Evolutionary conservation across 2,797 vertebrate genomes (phyloP).

Genomic region (Meriones psammophilus): DNA sequence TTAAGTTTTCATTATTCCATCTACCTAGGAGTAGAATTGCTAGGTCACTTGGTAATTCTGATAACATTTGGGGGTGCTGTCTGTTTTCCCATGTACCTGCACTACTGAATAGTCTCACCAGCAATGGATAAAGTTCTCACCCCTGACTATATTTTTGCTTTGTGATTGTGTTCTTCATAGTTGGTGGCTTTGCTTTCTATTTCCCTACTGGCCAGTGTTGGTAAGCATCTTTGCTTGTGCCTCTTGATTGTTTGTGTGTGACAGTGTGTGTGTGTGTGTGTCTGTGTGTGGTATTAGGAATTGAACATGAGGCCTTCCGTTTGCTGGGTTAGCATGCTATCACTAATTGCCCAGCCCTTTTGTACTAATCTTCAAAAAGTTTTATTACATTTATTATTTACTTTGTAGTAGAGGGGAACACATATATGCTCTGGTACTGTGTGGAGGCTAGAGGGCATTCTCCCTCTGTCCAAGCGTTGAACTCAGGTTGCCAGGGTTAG

Average conservation of each 20-base stretch:
- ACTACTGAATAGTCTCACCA: neutral
- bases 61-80: constrained; percentile 8
- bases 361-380: neutral
- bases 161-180: constrained; percentile 9
- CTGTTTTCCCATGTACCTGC: constrained; percentile 15
- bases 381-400: neutral
- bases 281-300: neutral
- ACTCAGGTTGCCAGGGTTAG: neutral
- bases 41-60: neutral
- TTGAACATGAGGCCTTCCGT: neutral
- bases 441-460: neutral
- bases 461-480: neutral
- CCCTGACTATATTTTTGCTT: neutral
- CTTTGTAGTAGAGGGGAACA: neutral
- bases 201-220: constrained; percentile 26
- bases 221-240: neutral
- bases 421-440: too few species aligned
- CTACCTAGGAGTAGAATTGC: neutral
- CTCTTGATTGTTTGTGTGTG: neutral
- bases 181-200: constrained; percentile 24
- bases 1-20: constrained; percentile 2
- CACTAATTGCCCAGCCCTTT: neutral
- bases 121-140: neutral
- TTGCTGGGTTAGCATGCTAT: neutral
- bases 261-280: neutral